Conservation (phyloP, 2,888 invertebrate species). For the Ophion ellenae region DNA sequence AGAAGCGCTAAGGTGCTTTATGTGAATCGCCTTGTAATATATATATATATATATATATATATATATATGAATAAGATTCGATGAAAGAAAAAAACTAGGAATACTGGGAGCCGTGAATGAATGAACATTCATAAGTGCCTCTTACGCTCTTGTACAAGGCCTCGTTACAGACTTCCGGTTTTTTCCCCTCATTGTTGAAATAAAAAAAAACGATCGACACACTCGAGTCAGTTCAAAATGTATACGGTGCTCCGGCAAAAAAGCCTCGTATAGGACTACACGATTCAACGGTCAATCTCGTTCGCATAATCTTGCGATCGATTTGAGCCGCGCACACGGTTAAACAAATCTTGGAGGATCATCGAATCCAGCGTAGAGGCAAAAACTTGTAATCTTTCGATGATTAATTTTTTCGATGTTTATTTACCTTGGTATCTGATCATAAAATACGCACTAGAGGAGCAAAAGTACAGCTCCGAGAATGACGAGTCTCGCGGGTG, state of each 20-base stretch:
- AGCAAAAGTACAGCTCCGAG: neutral
- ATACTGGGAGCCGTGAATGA: slow-evolving; percentile 32
- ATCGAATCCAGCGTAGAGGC: neutral
- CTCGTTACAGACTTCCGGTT: slow-evolving; percentile 56
- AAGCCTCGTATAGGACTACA: neutral
- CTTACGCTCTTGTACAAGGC: slow-evolving; percentile 31
- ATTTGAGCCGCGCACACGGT: neutral
- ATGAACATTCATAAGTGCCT: slow-evolving; percentile 51
- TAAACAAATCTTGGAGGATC: neutral
- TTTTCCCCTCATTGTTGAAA: slow-evolving; percentile 4
- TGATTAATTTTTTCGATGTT: neutral
- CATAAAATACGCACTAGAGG: neutral
- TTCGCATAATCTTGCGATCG: slow-evolving; percentile 5
- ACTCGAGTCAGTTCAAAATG: slow-evolving; percentile 42
- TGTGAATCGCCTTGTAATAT: slow-evolving; percentile 46
- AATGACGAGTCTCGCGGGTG: neutral
- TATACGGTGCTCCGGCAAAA: neutral
- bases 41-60: slow-evolving; percentile 3
- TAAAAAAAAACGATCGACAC: slow-evolving; percentile 21
- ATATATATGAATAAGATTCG: slow-evolving; percentile 38
- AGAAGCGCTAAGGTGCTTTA: slow-evolving; percentile 45
- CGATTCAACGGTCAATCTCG: neutral
- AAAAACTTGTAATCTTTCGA: neutral
- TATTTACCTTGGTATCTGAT: neutral
- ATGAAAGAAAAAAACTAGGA: slow-evolving; percentile 22